Percentiles rank a stretch among this genome's conserved stretches.
Conservation (phyloP, 2,888 invertebrate genomes). For the Philonicus albiceps region DNA sequence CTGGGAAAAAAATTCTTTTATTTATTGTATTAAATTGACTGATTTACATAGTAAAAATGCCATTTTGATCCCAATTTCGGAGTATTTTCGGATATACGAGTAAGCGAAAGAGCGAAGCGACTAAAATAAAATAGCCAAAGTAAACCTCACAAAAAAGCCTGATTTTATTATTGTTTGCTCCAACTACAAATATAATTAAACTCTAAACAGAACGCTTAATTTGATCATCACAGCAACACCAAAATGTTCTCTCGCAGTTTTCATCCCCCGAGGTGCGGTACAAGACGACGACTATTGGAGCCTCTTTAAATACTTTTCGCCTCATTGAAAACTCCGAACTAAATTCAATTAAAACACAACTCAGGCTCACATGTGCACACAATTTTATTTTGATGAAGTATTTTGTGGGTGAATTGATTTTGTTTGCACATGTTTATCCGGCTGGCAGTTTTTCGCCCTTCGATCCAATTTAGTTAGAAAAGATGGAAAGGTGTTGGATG, state of each 20-base stretch:
- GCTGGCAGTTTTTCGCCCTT: neutral
- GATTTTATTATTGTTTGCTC: neutral
- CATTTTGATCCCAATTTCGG: neutral
- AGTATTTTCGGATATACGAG: neutral
- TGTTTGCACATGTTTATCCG: slow-evolving; percentile 35
- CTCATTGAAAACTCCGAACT: slow-evolving; percentile 26
- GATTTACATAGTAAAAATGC: neutral
- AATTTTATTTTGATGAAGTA: slow-evolving; percentile 41
- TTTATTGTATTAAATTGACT: neutral
- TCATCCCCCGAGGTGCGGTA: neutral
- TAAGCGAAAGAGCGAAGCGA: neutral
- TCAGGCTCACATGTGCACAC: slow-evolving; percentile 18
- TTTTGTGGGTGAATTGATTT: slow-evolving; percentile 38
- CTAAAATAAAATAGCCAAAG: neutral
- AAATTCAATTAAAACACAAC: slow-evolving; percentile 39
- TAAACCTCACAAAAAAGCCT: neutral
- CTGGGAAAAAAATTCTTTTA: neutral
- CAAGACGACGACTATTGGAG: neutral
- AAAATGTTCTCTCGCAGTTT: neutral
- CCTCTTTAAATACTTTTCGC: slow-evolving; percentile 9
- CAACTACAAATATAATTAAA: neutral
- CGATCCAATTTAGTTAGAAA: neutral
- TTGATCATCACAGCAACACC: neutral
- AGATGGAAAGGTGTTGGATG: neutral
- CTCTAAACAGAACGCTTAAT: neutral